A percentile compares a stretch with the other conserved stretches of the same genome.
Conservation (phyloP, 2,113 vertebrate genomes). For the Spermophilus dauricus region DNA sequence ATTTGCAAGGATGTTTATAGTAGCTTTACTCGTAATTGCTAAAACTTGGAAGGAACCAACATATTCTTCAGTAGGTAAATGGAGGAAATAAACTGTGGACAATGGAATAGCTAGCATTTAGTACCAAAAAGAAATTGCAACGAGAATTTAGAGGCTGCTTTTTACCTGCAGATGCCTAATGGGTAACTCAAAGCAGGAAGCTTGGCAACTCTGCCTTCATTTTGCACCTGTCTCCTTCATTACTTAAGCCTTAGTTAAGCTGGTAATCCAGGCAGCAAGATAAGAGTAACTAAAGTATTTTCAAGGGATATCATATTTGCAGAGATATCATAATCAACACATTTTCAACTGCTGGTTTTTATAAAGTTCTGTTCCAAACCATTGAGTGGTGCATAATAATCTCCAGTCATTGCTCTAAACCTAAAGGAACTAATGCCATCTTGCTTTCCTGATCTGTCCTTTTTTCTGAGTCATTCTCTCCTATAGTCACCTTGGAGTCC, state of each 20-base stretch:
- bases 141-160: background rate
- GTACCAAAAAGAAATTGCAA: background rate
- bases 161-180: background rate
- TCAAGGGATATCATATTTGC: background rate
- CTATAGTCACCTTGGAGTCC: background rate
- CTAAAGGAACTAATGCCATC: background rate
- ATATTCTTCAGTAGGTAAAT: background rate
- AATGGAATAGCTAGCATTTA: background rate
- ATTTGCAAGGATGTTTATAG: background rate
- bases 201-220: background rate
- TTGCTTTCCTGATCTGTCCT: background rate
- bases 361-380: background rate
- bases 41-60: background rate
- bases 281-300: background rate
- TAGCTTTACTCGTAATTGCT: background rate
- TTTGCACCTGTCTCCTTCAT: background rate
- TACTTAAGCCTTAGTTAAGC: background rate
- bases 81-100: too few species aligned
- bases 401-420: background rate
- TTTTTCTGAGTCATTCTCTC: background rate
- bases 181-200: background rate
- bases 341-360: background rate
- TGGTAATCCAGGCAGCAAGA: background rate
- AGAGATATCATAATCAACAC: background rate
- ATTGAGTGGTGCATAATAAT: background rate